These are phyloP conservation scores for Drosophila greeni DNA, from an alignment of 2,888 invertebrate genomes.

Conservation along the genomic window DNA sequence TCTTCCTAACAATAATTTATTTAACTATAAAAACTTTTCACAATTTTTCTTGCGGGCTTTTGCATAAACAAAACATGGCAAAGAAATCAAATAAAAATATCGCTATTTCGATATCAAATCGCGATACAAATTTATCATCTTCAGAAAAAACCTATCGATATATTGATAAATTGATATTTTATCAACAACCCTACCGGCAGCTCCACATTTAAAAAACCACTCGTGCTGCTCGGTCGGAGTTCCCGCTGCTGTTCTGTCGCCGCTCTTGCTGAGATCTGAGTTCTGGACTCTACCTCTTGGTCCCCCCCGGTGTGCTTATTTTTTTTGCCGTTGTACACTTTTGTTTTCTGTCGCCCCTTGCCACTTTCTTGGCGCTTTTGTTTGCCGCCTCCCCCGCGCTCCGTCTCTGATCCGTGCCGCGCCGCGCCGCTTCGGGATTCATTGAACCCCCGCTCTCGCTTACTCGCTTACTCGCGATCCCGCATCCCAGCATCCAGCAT, in stretches of 20 bases:
- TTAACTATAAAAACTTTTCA: too few relatives aligned
- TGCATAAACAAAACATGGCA: too few relatives aligned
- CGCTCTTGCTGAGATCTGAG: slow-evolving; percentile 12
- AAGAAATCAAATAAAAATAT: too few relatives aligned
- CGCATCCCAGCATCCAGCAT: slow-evolving; percentile 26
- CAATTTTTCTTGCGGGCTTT: too few relatives aligned
- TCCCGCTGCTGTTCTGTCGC: slow-evolving; percentile 20
- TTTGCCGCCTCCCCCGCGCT: background rate
- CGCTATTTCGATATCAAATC: too few relatives aligned
- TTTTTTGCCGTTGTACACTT: slow-evolving; percentile 20
- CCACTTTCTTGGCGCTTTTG: slow-evolving; percentile 13
- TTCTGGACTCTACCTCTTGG: slow-evolving; percentile 20
- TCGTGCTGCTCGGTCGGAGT: slow-evolving; percentile 73
- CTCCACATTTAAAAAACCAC: slow-evolving; percentile 71
- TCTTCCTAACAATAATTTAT: too few relatives aligned
- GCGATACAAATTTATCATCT: too few relatives aligned
- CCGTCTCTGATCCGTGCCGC: slow-evolving; percentile 5
- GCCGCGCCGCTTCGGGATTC: slow-evolving; percentile 4
- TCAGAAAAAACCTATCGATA: too few relatives aligned
- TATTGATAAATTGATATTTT: too few relatives aligned
- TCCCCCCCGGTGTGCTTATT: slow-evolving; percentile 6
- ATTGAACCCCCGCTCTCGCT: slow-evolving; percentile 12
- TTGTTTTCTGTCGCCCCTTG: slow-evolving; percentile 23
- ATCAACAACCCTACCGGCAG: slow-evolving; percentile 20
- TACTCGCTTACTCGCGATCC: slow-evolving; percentile 9